Percentiles rank a stretch among this genome's conserved stretches.
Evolutionary conservation across 1,140 invertebrate genomes (phyloP).

Genomic region (Bicyclus anynana): DNA sequence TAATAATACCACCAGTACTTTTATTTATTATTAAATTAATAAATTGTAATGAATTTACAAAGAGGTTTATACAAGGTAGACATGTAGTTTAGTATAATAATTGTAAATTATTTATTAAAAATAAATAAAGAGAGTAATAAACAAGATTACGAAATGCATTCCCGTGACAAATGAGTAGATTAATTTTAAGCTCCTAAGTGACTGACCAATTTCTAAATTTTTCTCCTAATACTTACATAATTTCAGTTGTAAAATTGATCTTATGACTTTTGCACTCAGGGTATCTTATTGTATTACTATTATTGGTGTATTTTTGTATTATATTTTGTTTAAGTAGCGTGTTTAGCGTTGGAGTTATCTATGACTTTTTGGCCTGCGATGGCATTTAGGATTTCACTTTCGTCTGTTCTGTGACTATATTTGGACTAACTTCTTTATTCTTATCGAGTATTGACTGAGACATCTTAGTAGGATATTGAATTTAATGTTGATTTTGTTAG

Average conservation of each 20-base stretch:
- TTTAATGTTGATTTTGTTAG: background rate
- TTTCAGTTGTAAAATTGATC: slow-evolving; percentile 56
- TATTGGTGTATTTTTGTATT: slow-evolving; percentile 59
- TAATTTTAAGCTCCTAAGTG: slow-evolving; percentile 55
- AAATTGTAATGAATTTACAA: slow-evolving; percentile 65
- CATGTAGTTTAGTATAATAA: slow-evolving; percentile 62
- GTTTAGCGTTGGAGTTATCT: slow-evolving; percentile 42
- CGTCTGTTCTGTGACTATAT: background rate
- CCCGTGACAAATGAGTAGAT: slow-evolving; percentile 50
- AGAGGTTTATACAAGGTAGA: slow-evolving; percentile 76
- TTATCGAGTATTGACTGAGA: slow-evolving; percentile 16
- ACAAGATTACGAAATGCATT: slow-evolving; percentile 35
- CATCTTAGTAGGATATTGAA: slow-evolving; percentile 13
- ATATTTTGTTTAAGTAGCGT: slow-evolving; percentile 39
- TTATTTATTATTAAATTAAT: slow-evolving; percentile 31
- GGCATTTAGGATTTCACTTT: slow-evolving; percentile 21
- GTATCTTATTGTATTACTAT: slow-evolving; percentile 59
- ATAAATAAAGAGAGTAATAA: no score
- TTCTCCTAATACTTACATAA: slow-evolving; percentile 38
- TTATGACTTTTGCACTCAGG: slow-evolving; percentile 72
- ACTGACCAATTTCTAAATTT: slow-evolving; percentile 65
- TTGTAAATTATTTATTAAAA: slow-evolving; percentile 55
- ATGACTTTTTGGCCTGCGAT: slow-evolving; percentile 66
- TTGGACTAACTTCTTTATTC: slow-evolving; percentile 3
- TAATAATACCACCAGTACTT: slow-evolving; percentile 13